Conservation (phyloP, 2,888 invertebrate genomes). For the Drosophila diplacantha region DNA sequence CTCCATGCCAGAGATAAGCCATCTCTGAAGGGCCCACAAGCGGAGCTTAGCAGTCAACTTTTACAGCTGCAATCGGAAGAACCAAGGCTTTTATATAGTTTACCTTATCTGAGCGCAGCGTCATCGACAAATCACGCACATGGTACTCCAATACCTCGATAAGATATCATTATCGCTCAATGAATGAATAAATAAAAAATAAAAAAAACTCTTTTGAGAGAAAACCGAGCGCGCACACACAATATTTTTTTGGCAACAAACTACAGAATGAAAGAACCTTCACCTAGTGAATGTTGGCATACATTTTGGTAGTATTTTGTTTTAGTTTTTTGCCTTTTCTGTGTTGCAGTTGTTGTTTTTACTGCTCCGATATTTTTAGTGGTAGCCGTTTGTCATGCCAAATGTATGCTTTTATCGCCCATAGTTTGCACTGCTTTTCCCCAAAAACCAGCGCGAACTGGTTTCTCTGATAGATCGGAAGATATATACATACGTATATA, state of each 20-base stretch:
- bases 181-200: slow-evolving; percentile 44
- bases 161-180: slow-evolving; percentile 48
- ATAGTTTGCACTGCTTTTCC: slow-evolving; percentile 30
- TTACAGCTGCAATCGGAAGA: slow-evolving; percentile 12
- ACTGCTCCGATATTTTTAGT: slow-evolving; percentile 29
- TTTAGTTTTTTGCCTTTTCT: slow-evolving; percentile 14
- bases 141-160: slow-evolving; percentile 33
- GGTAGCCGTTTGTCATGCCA: slow-evolving; percentile 23
- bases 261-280: slow-evolving; percentile 49
- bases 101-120: slow-evolving; percentile 23
- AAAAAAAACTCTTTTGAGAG: slow-evolving; percentile 7
- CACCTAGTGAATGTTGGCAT: slow-evolving; percentile 56
- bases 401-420: slow-evolving; percentile 36
- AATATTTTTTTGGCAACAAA: slow-evolving; percentile 30
- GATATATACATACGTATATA: slow-evolving; percentile 10
- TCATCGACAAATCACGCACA: slow-evolving; percentile 38
- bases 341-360: neutral
- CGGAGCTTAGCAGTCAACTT: slow-evolving; percentile 1
- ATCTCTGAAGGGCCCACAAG: slow-evolving; percentile 10
- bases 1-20: slow-evolving; percentile 12
- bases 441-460: slow-evolving; percentile 24
- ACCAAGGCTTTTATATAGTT: slow-evolving; percentile 5
- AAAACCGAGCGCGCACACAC: slow-evolving; percentile 16
- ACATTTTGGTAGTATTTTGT: slow-evolving; percentile 57
- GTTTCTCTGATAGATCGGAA: slow-evolving; percentile 28